Conservation (phyloP, 2,113 vertebrate genomes). For the Varanus salvator region DNA sequence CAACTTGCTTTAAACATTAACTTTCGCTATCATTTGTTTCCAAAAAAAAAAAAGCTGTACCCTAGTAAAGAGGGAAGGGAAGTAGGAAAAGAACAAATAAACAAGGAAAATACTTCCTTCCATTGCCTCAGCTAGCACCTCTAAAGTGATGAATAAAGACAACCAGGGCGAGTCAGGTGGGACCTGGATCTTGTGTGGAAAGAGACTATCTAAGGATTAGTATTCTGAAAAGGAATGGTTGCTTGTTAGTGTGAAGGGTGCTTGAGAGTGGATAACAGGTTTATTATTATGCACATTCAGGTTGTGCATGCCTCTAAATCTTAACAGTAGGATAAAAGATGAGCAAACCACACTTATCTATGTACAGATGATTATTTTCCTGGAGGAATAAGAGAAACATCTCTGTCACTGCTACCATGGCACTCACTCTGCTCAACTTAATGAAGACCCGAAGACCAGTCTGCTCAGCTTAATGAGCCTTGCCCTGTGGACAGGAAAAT, state of each 20-base stretch:
- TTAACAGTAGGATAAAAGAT: background rate
- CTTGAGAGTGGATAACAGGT: background rate
- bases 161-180: background rate
- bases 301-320: background rate
- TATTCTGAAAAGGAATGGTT: background rate
- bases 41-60: no score
- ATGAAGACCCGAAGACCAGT: background rate
- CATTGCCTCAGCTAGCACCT: background rate
- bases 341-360: slow-evolving; percentile 8
- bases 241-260: background rate
- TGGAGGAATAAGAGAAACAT: background rate
- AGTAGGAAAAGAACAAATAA: background rate
- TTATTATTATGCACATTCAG: background rate
- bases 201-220: background rate
- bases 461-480: background rate
- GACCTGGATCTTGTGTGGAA: background rate
- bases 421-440: background rate
- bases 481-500: background rate
- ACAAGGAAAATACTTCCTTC: background rate
- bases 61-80: no score
- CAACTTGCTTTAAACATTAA: background rate
- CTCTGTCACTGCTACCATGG: background rate
- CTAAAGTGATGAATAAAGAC: background rate
- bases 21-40: background rate
- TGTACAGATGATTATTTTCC: slow-evolving; percentile 23